These are phyloP conservation scores for Caenorhabditis panamensis DNA, from an alignment of 2,888 invertebrate genomes.

Conservation along the genomic window DNA sequence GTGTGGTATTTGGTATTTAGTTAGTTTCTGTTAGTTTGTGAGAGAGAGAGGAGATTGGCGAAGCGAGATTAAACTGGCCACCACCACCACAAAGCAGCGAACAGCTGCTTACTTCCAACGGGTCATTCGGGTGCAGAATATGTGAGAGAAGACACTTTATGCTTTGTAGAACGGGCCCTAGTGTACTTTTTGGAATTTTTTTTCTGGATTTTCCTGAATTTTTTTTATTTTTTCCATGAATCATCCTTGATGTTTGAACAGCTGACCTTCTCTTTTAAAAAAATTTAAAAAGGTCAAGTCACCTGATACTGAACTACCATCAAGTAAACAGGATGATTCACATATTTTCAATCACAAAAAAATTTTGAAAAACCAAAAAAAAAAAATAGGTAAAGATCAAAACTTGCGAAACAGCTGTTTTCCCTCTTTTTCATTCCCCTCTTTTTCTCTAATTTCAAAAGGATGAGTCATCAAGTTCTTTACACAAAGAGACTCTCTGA, in stretches of 20 bases:
- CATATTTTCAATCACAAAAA: no score
- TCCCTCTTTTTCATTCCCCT: background rate
- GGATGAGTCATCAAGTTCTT: background rate
- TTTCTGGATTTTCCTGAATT: background rate
- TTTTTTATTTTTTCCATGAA: background rate
- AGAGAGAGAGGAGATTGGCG: slow-evolving; percentile 10
- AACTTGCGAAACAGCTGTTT: slow-evolving; percentile 1
- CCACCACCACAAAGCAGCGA: background rate
- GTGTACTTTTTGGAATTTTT: background rate
- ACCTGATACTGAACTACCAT: background rate
- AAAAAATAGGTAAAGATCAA: background rate
- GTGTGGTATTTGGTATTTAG: slow-evolving; percentile 7
- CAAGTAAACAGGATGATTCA: background rate
- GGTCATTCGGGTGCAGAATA: background rate
- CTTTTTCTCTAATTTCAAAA: background rate
- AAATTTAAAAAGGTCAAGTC: background rate
- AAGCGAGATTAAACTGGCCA: slow-evolving; percentile 14
- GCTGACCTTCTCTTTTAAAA: background rate
- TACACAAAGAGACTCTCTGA: slow-evolving; percentile 7
- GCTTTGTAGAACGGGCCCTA: background rate
- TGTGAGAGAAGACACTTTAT: background rate
- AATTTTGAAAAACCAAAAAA: background rate
- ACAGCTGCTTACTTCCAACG: slow-evolving; percentile 1
- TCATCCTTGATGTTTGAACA: no score
- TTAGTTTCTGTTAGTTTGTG: background rate